phyloP scores from a whole-genome alignment of 2,888 invertebrate species.

The Acanthoscelides obtectus region DNA sequence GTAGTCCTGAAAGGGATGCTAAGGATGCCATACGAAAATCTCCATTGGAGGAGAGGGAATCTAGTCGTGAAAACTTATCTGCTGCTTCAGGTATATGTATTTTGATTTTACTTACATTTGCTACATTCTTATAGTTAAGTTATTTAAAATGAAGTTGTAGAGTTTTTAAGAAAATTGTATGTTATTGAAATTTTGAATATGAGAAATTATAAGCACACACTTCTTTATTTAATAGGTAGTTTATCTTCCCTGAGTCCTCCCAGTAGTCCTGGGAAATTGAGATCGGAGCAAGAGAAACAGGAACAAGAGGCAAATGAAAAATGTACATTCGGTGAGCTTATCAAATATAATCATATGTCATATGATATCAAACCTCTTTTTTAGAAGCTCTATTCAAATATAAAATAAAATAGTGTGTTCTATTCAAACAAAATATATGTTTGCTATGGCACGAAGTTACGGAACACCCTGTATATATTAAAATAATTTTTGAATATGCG shows the following conservation, averaged over 20 bases:
- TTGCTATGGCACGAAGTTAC: no score
- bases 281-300: constrained; percentile 49
- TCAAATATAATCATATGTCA: not conserved
- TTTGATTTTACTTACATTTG: no score
- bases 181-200: no score
- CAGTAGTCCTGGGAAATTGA: constrained; percentile 44
- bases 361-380: not conserved
- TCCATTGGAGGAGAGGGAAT: constrained; percentile 45
- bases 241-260: constrained; percentile 46
- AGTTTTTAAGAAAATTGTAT: no score
- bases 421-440: no score
- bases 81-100: constrained; percentile 37
- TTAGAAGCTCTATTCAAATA: no score
- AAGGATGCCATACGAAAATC: constrained; percentile 42
- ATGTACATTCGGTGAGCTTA: constrained; percentile 35
- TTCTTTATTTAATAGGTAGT: constrained; percentile 27
- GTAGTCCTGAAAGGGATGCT: not conserved
- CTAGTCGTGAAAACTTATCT: constrained; percentile 42
- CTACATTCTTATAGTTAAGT: not conserved
- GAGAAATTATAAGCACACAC: no score
- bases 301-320: constrained; percentile 56
- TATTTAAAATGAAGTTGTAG: not conserved
- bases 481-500: no score
- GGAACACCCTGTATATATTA: no score
- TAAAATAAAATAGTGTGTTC: no score